Evolutionary conservation across 2,888 invertebrate genomes (phyloP).

Genomic region (Prosopocoilus inquinatus): DNA sequence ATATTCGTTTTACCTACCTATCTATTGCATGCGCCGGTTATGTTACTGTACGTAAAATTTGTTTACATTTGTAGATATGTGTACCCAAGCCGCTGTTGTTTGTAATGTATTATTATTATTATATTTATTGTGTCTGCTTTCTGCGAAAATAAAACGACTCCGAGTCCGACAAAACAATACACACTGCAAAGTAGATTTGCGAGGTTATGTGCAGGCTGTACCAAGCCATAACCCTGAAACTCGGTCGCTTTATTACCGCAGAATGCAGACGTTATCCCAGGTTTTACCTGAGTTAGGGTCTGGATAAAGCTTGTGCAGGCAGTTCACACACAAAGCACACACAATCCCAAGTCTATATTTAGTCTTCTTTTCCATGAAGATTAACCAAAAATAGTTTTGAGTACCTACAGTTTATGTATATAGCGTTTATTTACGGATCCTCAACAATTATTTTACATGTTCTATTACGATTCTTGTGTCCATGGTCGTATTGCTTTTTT

Average conservation of each 20-base stretch:
- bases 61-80: constrained; percentile 4
- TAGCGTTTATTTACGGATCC: no score
- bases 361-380: not conserved
- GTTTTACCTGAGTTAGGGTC: constrained; percentile 19
- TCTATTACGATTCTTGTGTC: no score
- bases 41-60: not conserved
- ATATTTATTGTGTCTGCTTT: not conserved
- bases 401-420: no score
- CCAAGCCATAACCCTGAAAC: constrained; percentile 36
- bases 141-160: not conserved
- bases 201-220: constrained; percentile 36
- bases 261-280: constrained; percentile 19
- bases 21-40: not conserved
- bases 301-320: constrained; percentile 9
- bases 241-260: constrained; percentile 12
- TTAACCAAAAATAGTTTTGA: not conserved
- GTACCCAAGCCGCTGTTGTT: not conserved
- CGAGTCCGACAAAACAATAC: not conserved
- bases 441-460: no score
- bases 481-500: not conserved
- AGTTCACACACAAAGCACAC: not conserved
- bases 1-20: not conserved
- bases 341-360: constrained; percentile 8
- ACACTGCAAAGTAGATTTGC: constrained; percentile 10
- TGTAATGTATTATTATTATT: not conserved